Base-by-base conservation (phyloP, 2,113 vertebrate species). In the Mellivora capensis region DNA sequence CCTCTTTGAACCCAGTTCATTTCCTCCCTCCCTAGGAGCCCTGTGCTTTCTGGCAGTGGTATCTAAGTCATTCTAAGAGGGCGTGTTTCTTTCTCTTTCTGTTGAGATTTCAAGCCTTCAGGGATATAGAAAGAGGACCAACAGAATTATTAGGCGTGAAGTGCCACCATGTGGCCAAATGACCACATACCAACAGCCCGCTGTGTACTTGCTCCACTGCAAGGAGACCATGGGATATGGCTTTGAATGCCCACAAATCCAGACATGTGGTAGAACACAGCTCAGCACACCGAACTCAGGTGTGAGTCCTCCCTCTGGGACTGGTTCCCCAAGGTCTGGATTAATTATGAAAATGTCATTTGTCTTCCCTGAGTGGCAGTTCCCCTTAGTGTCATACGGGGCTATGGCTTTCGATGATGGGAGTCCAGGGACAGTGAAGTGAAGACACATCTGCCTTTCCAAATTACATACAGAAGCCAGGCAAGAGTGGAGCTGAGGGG, bases 141-240 rank as follows among this genome's bases (percentile, higher is more conserved):
- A 42, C 2, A 44, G 62, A 98, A 98, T 99, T 98, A 69, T 76
- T 98, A 42, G 97, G 97, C 91, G 10, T 79, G 54, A 97, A 96
- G 98, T 97, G 98, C 98, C 99, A 99, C 96, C 98, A 2, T 98
- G 98, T 99, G 99, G 98, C 93, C 96, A 87, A 85, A 49, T 7
- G 4, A 3, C 11, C 77, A 39, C 92, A 90, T 47, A 86, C 8
- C 64, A 64, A 1, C 52, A 8, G 90, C 7, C 39, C 7, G 5
- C 64, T 2, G 11, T 2, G 37, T 20, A 6, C 15, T 44, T 42
- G n/a, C 21, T 90, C 15, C 12, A 2, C 27, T 15, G 37, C 17
- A 57, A 37, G 25, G 23, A 76, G 37, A 27, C 23, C 17, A 0
- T 2, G 7, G 13, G 18, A 9, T 3, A 9, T 1, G 13, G 34